Conservation (phyloP, 2,797 vertebrate species). For the Aplochiton taeniatus region DNA sequence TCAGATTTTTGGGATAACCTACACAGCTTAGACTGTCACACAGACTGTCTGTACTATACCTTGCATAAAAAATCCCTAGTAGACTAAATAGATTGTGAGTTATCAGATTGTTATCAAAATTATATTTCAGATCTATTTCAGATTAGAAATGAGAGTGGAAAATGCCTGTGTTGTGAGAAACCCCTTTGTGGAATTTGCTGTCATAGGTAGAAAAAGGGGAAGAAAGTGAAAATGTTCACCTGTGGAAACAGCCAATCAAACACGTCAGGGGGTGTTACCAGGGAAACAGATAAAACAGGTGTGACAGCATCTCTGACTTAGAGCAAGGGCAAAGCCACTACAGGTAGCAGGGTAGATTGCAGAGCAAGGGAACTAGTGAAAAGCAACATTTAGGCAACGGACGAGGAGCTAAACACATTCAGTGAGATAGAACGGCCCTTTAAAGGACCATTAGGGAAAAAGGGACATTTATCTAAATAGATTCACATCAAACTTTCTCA, state of each 20-base stretch:
- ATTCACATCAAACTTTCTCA: too few species aligned
- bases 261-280: slow-evolving; percentile 67
- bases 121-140: too few species aligned
- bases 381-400: too few species aligned
- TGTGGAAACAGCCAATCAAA: slow-evolving; percentile 69
- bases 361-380: not conserved
- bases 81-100: slow-evolving; percentile 26
- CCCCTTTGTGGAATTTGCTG: slow-evolving; percentile 58
- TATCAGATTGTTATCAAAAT: slow-evolving; percentile 1
- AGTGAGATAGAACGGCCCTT: too few species aligned
- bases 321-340: slow-evolving; percentile 66
- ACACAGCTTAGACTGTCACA: too few species aligned
- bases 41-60: too few species aligned
- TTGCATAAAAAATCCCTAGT: too few species aligned
- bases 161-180: slow-evolving; percentile 56
- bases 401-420: too few species aligned
- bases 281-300: slow-evolving; percentile 76
- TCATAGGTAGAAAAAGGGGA: slow-evolving; percentile 49
- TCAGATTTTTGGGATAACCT: slow-evolving; percentile 12
- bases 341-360: not conserved
- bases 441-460: too few species aligned
- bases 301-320: slow-evolving; percentile 70
- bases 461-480: too few species aligned
- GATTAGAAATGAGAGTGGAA: slow-evolving; percentile 42
- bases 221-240: slow-evolving; percentile 51